These are phyloP conservation scores for Cavia porcellus DNA, from an alignment of 2,113 vertebrate genomes.

Conservation along the genomic window DNA sequence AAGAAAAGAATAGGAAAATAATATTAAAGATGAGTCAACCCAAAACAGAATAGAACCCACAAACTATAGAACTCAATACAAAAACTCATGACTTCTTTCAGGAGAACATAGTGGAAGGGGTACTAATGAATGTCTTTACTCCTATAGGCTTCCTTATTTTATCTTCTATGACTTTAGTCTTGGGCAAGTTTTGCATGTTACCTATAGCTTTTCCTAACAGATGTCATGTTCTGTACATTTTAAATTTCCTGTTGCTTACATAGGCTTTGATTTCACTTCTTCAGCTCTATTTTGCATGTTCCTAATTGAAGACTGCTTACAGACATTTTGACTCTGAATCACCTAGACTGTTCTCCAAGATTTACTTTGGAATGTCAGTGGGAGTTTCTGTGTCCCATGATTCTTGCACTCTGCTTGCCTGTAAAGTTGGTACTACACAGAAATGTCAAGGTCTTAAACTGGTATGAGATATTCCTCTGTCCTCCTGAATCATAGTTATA, in stretches of 20 bases:
- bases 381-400: background rate
- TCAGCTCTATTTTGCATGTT: background rate
- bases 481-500: background rate
- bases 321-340: background rate
- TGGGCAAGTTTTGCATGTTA: background rate
- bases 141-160: background rate
- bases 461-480: background rate
- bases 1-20: background rate
- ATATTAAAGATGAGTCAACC: background rate
- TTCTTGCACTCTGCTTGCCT: background rate
- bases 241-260: background rate
- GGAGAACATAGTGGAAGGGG: background rate
- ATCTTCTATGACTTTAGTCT: background rate
- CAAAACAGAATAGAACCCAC: background rate
- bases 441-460: background rate
- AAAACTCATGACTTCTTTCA: background rate
- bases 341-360: too few species aligned
- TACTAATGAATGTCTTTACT: too few species aligned
- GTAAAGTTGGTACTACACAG: background rate
- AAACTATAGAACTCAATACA: background rate
- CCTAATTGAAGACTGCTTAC: background rate
- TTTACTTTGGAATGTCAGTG: background rate
- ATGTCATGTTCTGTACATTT: background rate
- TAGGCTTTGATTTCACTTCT: background rate
- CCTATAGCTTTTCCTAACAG: background rate